Conservation (phyloP, 2,113 vertebrate genomes). For the Trematomus loennbergii region DNA sequence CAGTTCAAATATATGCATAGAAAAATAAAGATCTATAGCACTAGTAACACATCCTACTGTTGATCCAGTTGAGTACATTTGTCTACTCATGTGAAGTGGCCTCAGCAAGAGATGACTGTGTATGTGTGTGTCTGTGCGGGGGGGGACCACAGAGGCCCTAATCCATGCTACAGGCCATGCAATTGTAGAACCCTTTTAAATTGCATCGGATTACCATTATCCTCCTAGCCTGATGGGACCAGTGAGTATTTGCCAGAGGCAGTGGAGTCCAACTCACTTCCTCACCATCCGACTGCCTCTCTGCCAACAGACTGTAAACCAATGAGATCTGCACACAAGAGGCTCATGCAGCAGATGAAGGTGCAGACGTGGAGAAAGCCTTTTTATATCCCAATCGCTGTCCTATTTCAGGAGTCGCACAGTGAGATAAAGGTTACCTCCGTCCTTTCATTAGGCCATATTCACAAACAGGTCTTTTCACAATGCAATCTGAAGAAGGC, state of each 20-base stretch:
- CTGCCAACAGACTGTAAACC: slow-evolving; percentile 40
- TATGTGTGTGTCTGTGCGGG: neutral
- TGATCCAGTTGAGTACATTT: slow-evolving; percentile 11
- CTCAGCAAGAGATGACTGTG: neutral
- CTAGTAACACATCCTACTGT: neutral
- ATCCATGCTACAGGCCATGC: slow-evolving; percentile 50
- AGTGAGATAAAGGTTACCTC: slow-evolving; percentile 30
- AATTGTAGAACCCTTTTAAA: slow-evolving; percentile 50
- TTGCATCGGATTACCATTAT: slow-evolving; percentile 66
- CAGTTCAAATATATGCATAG: neutral
- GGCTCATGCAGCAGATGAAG: slow-evolving; percentile 37
- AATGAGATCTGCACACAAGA: slow-evolving; percentile 38
- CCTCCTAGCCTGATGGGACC: slow-evolving; percentile 42
- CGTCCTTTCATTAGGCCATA: slow-evolving; percentile 24
- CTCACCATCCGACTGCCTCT: slow-evolving; percentile 10
- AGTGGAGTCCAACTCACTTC: slow-evolving; percentile 35
- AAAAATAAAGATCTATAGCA: neutral
- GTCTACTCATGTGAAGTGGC: slow-evolving; percentile 18
- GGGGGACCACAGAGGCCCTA: slow-evolving; percentile 35
- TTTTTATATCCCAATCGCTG: slow-evolving; percentile 36
- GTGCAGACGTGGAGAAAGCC: slow-evolving; percentile 32
- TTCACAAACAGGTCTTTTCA: slow-evolving; percentile 34
- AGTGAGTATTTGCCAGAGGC: slow-evolving; percentile 27
- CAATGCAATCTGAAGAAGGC: slow-evolving; percentile 26
- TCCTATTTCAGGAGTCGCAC: slow-evolving; percentile 35